Conservation (phyloP, 1,140 invertebrate genomes). For the Platorchestia sp. region DNA sequence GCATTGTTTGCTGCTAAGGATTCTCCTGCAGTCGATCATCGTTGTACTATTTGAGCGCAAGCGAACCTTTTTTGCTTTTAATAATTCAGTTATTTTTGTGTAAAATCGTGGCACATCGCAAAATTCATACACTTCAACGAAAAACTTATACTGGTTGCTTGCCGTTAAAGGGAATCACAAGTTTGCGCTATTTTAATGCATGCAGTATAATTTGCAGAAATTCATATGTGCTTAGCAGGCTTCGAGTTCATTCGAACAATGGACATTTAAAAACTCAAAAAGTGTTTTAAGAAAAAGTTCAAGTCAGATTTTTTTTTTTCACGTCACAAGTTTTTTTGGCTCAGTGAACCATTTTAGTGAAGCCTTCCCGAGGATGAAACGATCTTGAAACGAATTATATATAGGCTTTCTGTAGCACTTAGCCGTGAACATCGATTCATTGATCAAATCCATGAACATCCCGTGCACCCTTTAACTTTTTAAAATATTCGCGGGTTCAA, state of each 20-base stretch:
- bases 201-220: no score
- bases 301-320: background rate
- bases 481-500: background rate
- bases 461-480: background rate
- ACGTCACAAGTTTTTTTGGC: background rate
- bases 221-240: background rate
- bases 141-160: background rate
- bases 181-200: no score
- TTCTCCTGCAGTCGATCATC: background rate
- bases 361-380: background rate
- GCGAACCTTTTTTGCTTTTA: background rate
- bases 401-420: background rate
- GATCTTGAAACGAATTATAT: background rate
- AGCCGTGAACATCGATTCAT: no score
- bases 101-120: background rate
- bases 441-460: no score
- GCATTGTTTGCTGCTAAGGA: background rate
- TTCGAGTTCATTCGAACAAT: background rate
- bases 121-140: background rate
- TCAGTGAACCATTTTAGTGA: background rate
- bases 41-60: background rate
- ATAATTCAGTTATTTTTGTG: background rate
- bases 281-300: background rate
- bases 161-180: no score
- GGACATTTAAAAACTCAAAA: background rate